Conservation (phyloP, 2,113 vertebrate species). For the Crocuta crocuta region DNA sequence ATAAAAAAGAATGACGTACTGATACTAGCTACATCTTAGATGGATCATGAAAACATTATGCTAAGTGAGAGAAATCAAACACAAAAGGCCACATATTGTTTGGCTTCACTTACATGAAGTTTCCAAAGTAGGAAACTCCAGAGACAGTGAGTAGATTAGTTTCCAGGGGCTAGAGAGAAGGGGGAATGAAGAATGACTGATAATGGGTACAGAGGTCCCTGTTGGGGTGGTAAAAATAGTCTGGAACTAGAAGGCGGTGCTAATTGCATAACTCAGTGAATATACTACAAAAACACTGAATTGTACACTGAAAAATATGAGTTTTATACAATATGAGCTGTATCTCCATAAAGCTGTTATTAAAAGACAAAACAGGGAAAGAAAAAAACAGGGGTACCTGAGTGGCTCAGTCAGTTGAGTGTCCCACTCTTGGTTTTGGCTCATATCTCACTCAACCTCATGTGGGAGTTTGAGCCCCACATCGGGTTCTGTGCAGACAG, state of each 20-base stretch:
- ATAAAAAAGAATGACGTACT: not conserved
- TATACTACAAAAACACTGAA: not conserved
- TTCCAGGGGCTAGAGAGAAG: not conserved
- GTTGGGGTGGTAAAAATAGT: not conserved
- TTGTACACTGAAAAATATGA: not conserved
- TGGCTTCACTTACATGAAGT: not conserved
- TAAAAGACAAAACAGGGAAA: not conserved
- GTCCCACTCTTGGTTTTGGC: too few relatives aligned
- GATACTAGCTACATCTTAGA: not conserved
- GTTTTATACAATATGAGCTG: not conserved
- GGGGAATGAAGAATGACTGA: not conserved
- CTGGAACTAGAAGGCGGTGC: not conserved
- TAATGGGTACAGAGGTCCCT: not conserved
- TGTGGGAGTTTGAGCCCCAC: too few relatives aligned
- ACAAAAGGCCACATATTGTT: not conserved
- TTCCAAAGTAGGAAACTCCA: not conserved
- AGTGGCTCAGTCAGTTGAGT: too few relatives aligned
- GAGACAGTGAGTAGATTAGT: not conserved
- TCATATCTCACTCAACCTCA: too few relatives aligned
- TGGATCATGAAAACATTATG: not conserved
- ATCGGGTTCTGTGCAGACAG: too few relatives aligned
- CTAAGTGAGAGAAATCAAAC: not conserved
- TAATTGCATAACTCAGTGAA: not conserved
- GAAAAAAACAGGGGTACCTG: too few relatives aligned
- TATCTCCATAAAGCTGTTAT: conserved; percentile 15